Conservation (phyloP, 2,797 vertebrate genomes). For the Hemibagrus guttatus region DNA sequence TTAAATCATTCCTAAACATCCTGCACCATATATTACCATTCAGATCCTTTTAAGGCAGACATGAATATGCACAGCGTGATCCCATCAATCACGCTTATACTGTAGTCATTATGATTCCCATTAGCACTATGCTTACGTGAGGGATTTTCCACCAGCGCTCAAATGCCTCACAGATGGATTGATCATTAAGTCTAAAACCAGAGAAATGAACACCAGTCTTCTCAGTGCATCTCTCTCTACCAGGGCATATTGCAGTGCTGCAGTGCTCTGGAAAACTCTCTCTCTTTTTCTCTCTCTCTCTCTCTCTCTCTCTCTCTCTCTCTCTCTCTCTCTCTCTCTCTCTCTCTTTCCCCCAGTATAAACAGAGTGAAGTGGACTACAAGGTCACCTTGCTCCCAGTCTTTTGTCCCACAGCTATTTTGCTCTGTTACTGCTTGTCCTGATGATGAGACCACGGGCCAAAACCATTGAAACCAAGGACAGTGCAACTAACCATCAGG, state of each 20-base stretch:
- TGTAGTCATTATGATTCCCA: slow-evolving; percentile 9
- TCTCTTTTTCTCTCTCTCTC: slow-evolving; percentile 55
- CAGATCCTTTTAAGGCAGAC: slow-evolving; percentile 11
- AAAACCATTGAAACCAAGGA: slow-evolving; percentile 62
- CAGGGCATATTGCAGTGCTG: not conserved
- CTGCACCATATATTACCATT: not conserved
- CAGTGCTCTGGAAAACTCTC: slow-evolving; percentile 24
- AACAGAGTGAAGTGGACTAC: slow-evolving; percentile 73
- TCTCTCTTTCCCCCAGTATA: slow-evolving; percentile 65
- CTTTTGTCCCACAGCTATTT: slow-evolving; percentile 71
- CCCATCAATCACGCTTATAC: not conserved
- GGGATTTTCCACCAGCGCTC: not conserved
- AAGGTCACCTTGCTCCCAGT: slow-evolving; percentile 62
- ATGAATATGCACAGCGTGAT: not conserved
- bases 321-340: slow-evolving; percentile 50
- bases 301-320: slow-evolving; percentile 51
- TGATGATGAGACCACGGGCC: slow-evolving; percentile 70
- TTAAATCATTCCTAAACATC: not conserved
- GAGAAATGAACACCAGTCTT: slow-evolving; percentile 2
- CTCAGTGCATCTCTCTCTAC: not conserved
- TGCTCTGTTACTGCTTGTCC: slow-evolving; percentile 58
- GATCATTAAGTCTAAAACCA: slow-evolving; percentile 11
- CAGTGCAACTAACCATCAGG: slow-evolving; percentile 49
- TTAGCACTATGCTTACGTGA: not conserved
- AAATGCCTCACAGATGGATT: slow-evolving; percentile 2